Evolutionary conservation across 2,113 vertebrate genomes (phyloP).

Genomic region (Paramormyrops kingsleyae): DNA sequence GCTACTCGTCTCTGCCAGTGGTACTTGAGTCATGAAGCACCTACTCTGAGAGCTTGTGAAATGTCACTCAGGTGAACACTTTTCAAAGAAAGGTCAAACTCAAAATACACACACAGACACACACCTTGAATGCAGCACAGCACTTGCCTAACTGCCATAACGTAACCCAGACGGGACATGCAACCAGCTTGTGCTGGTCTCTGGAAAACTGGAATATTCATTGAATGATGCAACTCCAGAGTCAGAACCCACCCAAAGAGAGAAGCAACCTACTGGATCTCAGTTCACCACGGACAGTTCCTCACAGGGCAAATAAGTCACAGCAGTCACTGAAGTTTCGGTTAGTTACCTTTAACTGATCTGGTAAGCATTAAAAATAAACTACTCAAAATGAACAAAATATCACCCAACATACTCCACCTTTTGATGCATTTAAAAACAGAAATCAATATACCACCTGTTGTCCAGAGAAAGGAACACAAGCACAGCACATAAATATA

Average conservation of each 20-base stretch:
- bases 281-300: background rate
- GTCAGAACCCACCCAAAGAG: background rate
- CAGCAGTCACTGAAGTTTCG: background rate
- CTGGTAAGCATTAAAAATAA: background rate
- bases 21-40: background rate
- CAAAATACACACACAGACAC: background rate
- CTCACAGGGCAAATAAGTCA: background rate
- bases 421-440: background rate
- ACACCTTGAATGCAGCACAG: background rate
- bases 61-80: background rate
- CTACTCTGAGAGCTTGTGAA: background rate
- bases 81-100: background rate
- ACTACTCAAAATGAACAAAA: background rate
- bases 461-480: background rate
- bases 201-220: background rate
- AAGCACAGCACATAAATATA: background rate
- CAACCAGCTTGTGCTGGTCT: background rate
- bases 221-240: background rate
- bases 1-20: background rate
- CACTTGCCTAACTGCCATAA: background rate
- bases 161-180: background rate
- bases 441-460: background rate
- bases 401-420: background rate
- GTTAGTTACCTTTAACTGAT: background rate
- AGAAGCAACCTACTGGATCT: background rate